Percentiles rank a stretch among this genome's conserved stretches.
Conservation (phyloP, 35 echinoderm and acorn worm genomes). For the Ophioderma brevispina region DNA sequence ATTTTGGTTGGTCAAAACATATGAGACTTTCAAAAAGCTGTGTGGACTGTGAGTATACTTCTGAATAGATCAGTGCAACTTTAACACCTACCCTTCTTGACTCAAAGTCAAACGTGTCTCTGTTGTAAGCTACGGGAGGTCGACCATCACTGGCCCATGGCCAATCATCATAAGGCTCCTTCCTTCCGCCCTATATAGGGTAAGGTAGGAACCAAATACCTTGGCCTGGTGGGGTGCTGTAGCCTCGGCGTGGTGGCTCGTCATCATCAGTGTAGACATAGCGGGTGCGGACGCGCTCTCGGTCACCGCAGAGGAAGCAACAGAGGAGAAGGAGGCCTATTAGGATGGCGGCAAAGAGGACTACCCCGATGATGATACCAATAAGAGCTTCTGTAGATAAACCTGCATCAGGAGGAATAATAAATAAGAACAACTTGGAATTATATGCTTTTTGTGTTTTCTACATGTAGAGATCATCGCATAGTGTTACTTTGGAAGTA, state of each 20-base stretch:
- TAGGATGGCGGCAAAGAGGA: not conserved
- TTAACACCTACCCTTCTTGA: too few species aligned
- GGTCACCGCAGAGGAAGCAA: not conserved
- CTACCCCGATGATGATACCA: constrained; percentile 3
- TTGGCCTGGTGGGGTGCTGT: not conserved
- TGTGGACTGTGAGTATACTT: too few species aligned
- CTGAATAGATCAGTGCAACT: too few species aligned
- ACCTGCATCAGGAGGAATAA: not conserved
- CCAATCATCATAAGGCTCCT: not conserved
- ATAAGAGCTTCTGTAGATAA: not conserved
- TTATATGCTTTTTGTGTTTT: too few species aligned
- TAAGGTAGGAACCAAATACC: not conserved
- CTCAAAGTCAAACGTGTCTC: too few species aligned
- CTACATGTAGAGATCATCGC: too few species aligned
- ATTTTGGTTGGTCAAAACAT: too few species aligned
- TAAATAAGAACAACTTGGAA: too few species aligned
- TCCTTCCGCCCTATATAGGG: not conserved
- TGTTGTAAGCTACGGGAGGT: not conserved
- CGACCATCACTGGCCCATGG: not conserved
- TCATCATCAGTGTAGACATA: not conserved
- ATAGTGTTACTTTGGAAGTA: too few species aligned
- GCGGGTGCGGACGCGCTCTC: not conserved
- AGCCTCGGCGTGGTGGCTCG: not conserved
- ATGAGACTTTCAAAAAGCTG: too few species aligned
- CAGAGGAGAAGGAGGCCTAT: not conserved